Conservation (phyloP, 1,140 invertebrate species). For the Olivierus martensii region DNA sequence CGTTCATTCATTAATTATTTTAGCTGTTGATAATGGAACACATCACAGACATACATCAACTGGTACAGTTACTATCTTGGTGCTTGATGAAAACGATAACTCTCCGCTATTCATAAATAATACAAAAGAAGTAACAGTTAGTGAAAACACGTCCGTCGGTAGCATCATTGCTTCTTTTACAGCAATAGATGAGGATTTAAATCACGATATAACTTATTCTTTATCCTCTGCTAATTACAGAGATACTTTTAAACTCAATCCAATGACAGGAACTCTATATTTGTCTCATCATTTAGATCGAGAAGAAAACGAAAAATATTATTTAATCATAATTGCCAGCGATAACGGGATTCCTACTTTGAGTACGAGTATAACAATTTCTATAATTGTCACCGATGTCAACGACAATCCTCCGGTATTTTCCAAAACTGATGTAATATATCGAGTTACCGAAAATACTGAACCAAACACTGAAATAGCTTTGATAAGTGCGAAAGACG, state of each 20-base stretch:
- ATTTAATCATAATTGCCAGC: constrained; percentile 69
- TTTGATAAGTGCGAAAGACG: constrained; percentile 79
- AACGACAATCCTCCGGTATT: constrained; percentile 90
- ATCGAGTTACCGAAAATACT: constrained; percentile 76
- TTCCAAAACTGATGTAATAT: constrained; percentile 71
- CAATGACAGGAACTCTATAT: constrained; percentile 66
- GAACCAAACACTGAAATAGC: constrained; percentile 68
- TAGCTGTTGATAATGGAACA: constrained; percentile 49
- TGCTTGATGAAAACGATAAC: constrained; percentile 75
- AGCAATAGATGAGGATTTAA: constrained; percentile 80
- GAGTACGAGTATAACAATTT: constrained; percentile 60
- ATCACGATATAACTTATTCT: constrained; percentile 72
- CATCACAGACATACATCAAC: neutral
- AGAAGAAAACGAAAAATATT: constrained; percentile 62
- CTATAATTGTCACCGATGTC: constrained; percentile 64
- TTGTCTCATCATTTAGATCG: constrained; percentile 75
- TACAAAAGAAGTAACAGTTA: constrained; percentile 36
- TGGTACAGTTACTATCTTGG: neutral
- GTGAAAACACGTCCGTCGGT: constrained; percentile 66
- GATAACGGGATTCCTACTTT: constrained; percentile 70
- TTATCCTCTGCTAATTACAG: constrained; percentile 68
- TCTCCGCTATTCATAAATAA: neutral
- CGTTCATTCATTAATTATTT: constrained; percentile 58
- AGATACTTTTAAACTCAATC: constrained; percentile 73
- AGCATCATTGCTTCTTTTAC: constrained; percentile 70